A percentile compares a stretch with the other conserved stretches of the same genome.
Evolutionary conservation across 2,113 vertebrate genomes (phyloP).

Genomic region (Piprites chloris): DNA sequence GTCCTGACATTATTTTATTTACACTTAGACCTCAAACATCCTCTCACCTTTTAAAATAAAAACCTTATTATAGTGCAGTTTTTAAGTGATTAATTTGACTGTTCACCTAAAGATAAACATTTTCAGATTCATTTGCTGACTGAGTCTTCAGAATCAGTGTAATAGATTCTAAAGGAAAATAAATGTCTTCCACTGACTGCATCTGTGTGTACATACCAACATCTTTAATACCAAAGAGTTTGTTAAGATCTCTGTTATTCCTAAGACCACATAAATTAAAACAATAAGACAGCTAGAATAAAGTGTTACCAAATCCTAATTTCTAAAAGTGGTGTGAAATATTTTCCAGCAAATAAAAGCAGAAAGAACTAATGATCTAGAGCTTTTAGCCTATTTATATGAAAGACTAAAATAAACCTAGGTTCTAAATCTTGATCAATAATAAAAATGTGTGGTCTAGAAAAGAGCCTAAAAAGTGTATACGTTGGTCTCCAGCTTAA

Average conservation of each 20-base stretch:
- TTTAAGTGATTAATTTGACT: neutral
- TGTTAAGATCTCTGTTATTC: slow-evolving; percentile 47
- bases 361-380: neutral
- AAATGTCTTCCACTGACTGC: neutral
- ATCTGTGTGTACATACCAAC: neutral
- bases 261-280: slow-evolving; percentile 44
- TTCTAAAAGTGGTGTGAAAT: slow-evolving; percentile 35
- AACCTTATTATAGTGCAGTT: neutral
- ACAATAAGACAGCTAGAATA: slow-evolving; percentile 54
- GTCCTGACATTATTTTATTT: neutral
- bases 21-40: neutral
- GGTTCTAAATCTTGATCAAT: neutral
- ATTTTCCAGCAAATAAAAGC: slow-evolving; percentile 52
- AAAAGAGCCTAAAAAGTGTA: neutral
- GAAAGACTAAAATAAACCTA: slow-evolving; percentile 27
- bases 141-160: neutral
- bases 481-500: neutral
- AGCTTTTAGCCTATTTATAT: slow-evolving; percentile 25
- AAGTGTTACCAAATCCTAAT: slow-evolving; percentile 58
- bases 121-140: neutral
- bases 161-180: neutral
- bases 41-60: neutral
- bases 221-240: slow-evolving; percentile 39
- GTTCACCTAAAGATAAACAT: neutral
- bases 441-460: neutral